Base-by-base conservation (phyloP, 2,888 invertebrate species). In the Lacanobia oleracea region DNA sequence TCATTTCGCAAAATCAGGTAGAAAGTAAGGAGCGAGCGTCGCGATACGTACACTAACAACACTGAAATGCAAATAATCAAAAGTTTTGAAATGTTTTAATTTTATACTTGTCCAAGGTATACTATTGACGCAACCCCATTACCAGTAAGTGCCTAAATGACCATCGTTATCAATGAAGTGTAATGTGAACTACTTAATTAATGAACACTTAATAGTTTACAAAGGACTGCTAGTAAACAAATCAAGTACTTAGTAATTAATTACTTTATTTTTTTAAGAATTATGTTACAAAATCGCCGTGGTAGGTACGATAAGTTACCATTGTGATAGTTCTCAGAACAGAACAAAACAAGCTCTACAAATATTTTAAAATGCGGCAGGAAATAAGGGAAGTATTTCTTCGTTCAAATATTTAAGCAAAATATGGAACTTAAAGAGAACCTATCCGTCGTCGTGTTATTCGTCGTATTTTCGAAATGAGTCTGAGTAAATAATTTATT, bases 1-100 rank as follows among this genome's bases (percentile, higher is more conserved):
- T 84, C 90, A 89, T 91, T 76, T 84, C 81, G 65, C 18, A 48
- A 48, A 3, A 2, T 27, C 27, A 27, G 27, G 51, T 27, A 59
- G 70, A 67, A 76, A 64, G 72, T 82, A 75, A 71, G 54, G 54
- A 56, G 33, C 56, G 50, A 37, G 40, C 12, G 43, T 21, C 59
- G 69, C 56, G 57, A 80, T 72, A 43, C 23, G 66, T 43, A 56
- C 72, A 51, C 48, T 33, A 45, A 33, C 59, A 69, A 27, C 65
- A 62, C 72, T 67, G 37, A n/a, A 12, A 18, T 12, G n/a, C 10
- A 23, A 79, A 65, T 77, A n/a, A 62, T 65, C 16, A 27, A 53
- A 63, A 1, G 6, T 37, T 51, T 48, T 40, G 27, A 4, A 48
- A 65, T 45, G 40, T 61, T 62, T 61, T 59, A 1, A 43, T 68